phyloP scores from a whole-genome alignment of 2,797 vertebrate genomes.

The Anguilla pacifica region DNA sequence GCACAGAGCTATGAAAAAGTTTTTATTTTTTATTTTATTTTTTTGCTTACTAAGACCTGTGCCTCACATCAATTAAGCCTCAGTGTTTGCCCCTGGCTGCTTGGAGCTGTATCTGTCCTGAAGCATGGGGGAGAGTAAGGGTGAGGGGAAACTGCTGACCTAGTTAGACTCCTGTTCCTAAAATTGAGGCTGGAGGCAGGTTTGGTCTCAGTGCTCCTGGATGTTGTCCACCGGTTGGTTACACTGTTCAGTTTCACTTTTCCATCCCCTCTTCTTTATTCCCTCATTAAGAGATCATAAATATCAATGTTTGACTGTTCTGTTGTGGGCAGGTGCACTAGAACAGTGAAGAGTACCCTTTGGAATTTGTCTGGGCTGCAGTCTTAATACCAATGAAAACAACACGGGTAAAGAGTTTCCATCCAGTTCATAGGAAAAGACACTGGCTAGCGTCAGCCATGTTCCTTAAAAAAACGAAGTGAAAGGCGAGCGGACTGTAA shows the following conservation, averaged over 20 bases:
- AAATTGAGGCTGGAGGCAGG: background rate
- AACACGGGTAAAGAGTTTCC: background rate
- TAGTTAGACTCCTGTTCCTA: background rate
- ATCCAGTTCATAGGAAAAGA: background rate
- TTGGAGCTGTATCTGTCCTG: background rate
- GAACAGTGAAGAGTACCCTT: background rate
- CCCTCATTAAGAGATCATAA: background rate
- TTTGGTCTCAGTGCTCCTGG: background rate
- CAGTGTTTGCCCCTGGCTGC: background rate
- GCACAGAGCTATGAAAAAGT: background rate
- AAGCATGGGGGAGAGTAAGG: background rate
- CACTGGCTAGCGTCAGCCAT: background rate
- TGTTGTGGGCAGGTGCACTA: background rate
- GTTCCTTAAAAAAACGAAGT: background rate
- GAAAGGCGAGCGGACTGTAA: background rate
- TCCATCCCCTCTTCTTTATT: background rate
- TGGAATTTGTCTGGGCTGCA: background rate
- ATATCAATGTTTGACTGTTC: background rate
- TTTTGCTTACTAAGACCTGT: constrained; percentile 1
- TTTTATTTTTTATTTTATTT: background rate
- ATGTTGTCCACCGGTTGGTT: background rate
- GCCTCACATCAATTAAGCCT: constrained; percentile 9
- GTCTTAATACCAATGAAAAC: background rate
- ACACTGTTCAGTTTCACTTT: background rate
- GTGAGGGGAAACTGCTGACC: background rate